phyloP scores from a whole-genome alignment of 2,113 vertebrate species.

The Illadopsis cleaveri region DNA sequence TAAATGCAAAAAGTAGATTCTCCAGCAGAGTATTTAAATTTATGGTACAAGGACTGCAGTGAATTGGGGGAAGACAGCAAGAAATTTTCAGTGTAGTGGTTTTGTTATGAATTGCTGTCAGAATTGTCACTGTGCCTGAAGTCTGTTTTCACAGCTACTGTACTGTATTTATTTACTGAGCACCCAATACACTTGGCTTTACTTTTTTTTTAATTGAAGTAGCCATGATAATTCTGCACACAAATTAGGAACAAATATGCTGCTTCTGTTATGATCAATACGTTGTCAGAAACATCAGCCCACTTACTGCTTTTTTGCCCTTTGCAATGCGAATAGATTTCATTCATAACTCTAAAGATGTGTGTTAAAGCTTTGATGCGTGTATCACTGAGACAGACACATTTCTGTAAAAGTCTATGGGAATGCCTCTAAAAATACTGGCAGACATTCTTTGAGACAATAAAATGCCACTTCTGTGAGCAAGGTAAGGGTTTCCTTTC shows the following conservation, averaged over 20 bases:
- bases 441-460: not conserved
- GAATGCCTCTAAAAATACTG: not conserved
- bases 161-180: not conserved
- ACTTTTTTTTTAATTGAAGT: not conserved
- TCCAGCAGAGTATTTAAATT: not conserved
- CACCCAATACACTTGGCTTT: not conserved
- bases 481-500: not conserved
- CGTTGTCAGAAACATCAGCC: not conserved
- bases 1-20: not conserved
- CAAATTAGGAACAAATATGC: not conserved
- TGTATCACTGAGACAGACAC: not conserved
- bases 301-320: not conserved
- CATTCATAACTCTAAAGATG: not conserved
- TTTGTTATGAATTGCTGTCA: not conserved
- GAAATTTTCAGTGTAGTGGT: not conserved
- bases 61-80: not conserved
- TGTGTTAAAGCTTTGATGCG: not conserved
- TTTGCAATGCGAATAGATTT: not conserved
- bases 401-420: not conserved
- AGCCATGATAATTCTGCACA: not conserved
- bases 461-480: not conserved
- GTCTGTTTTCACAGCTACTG: not conserved
- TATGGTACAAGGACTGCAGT: not conserved
- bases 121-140: not conserved
- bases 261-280: not conserved